These are phyloP conservation scores for Syrmaticus mikado DNA, from an alignment of 2,113 vertebrate species.

Conservation along the genomic window DNA sequence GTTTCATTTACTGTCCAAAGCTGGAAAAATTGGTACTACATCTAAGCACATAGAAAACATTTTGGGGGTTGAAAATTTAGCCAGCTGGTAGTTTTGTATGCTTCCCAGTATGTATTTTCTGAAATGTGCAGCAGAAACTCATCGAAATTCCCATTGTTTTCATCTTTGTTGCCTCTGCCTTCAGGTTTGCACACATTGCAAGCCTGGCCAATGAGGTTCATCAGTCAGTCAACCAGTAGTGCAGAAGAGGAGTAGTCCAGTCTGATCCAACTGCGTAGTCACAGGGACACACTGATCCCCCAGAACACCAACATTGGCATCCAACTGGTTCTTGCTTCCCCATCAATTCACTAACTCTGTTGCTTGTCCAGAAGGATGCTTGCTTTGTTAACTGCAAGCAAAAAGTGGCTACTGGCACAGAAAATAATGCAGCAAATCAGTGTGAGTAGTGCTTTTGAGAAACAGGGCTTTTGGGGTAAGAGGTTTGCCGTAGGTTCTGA, in stretches of 20 bases:
- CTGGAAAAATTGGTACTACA: not conserved
- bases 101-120: not conserved
- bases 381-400: accelerated
- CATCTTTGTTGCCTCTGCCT: not conserved
- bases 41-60: not conserved
- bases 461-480: accelerated
- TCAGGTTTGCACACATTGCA: not conserved
- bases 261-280: not conserved
- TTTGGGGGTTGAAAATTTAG: not conserved
- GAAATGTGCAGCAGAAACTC: not conserved
- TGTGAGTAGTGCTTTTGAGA: not conserved
- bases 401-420: not conserved
- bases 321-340: not conserved
- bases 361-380: accelerated
- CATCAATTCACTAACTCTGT: not conserved
- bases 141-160: not conserved
- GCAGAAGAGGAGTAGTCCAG: not conserved
- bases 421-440: not conserved
- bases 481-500: accelerated
- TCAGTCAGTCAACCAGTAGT: accelerated
- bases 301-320: not conserved
- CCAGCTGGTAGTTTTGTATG: not conserved
- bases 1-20: not conserved
- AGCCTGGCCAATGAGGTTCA: accelerated
- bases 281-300: accelerated